Conservation (phyloP, 2,888 invertebrate genomes). For the Rotaria sp. region DNA sequence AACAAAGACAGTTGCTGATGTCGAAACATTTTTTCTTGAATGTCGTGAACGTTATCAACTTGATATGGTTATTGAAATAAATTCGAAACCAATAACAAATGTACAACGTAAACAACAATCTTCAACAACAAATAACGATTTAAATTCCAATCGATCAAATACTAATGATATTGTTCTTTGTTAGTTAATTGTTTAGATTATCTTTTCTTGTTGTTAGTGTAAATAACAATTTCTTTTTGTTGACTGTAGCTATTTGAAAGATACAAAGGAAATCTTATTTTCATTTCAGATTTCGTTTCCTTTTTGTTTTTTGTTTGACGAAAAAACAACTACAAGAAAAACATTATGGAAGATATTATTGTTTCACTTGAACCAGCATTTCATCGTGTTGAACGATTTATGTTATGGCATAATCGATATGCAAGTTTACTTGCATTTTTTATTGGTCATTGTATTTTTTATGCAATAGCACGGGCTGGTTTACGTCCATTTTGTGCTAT, state of each 20-base stretch:
- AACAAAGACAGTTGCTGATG: neutral
- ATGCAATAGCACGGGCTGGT: slow-evolving; percentile 1
- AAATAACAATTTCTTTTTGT: neutral
- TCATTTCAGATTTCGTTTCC: neutral
- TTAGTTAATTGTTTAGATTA: neutral
- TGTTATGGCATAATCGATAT: slow-evolving; percentile 19
- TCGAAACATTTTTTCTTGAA: slow-evolving; percentile 23
- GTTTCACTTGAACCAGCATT: slow-evolving; percentile 21
- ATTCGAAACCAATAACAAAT: neutral
- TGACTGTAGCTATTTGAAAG: slow-evolving; percentile 4
- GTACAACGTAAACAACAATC: neutral
- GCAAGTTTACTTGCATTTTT: slow-evolving; percentile 1
- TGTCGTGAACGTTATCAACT: slow-evolving; percentile 26
- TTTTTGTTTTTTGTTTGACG: too few species aligned
- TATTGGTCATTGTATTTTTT: neutral
- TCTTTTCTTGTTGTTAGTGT: neutral
- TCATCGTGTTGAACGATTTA: slow-evolving; percentile 21
- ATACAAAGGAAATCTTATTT: neutral
- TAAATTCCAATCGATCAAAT: neutral
- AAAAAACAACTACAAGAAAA: neutral
- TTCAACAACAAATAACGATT: neutral
- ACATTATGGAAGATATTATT: slow-evolving; percentile 11
- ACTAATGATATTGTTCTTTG: neutral
- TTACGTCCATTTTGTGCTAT: slow-evolving; percentile 28
- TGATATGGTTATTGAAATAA: neutral